Base-by-base conservation (phyloP, 2,888 invertebrate genomes). In the Vandiemenella viatica region DNA sequence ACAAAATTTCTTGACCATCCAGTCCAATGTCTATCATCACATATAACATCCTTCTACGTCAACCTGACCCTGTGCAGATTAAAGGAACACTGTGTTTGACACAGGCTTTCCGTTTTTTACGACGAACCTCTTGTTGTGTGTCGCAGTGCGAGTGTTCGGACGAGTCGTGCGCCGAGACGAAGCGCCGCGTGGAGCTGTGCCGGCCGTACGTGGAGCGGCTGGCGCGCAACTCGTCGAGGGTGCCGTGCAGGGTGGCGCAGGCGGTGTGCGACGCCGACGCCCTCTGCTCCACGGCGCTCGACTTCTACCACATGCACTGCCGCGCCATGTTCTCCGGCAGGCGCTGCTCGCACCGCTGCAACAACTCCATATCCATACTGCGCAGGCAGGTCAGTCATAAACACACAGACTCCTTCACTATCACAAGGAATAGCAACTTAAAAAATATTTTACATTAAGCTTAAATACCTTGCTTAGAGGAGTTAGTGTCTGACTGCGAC, bases 191-290 rank as follows among this genome's bases (percentile, higher is more conserved):
- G 44, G 83, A 85, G 60, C 75, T 86, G 50, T 88, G 88, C 62
- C 71, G 83, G 42, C 75, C 80, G 3, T 76, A 78, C 55, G 87
- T 88, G 26, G 62, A 79, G 56, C 70, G 67, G 47, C 79, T 79
- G 1, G 78, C 79, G 43, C 71, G 73, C n/a, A 79, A 81, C 61
- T 78, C 77, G 53, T 78, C 80, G 0, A 69, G 75, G 37, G 77
- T 86, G 7, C 79, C 83, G 0, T 89, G 89, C 62, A 73, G 78
- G 8, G 75, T 86, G 26, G 88, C 88, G 0, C 79, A 82, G 58
- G 78, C 80, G 71, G 83, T 89, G 58, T 89, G 88, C 64, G 71
- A 76, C 26, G 86, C 86, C 0, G 86, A 89, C 64, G 75, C 82
- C 0, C 71, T 79, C 43, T 89, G 89, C 60, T 74, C 80, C 43